Conservation (phyloP, 2,888 invertebrate species). For the Caenorhabditis sp. region DNA sequence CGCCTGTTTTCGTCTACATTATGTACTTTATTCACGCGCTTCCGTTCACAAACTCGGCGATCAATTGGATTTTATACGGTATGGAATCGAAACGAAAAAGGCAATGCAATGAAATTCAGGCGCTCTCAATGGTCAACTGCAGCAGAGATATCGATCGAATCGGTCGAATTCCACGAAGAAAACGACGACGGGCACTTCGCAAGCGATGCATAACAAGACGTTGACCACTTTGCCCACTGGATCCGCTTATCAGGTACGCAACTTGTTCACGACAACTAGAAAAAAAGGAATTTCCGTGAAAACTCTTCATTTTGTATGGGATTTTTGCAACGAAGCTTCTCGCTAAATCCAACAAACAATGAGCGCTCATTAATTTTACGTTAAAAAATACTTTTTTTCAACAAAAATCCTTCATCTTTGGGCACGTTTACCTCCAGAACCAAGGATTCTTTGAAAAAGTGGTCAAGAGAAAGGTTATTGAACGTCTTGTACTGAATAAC, state of each 20-base stretch:
- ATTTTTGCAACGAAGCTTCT: too few relatives aligned
- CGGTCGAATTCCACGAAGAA: constrained; percentile 49
- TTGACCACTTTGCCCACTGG: constrained; percentile 9
- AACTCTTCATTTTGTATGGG: too few relatives aligned
- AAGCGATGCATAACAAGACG: constrained; percentile 26
- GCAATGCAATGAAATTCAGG: constrained; percentile 57
- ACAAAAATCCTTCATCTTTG: too few relatives aligned
- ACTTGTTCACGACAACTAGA: too few relatives aligned
- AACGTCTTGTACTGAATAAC: too few relatives aligned
- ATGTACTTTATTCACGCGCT: constrained; percentile 79
- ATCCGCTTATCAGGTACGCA: constrained; percentile 37
- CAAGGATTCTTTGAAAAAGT: too few relatives aligned
- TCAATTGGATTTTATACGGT: constrained; percentile 78
- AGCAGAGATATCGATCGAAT: constrained; percentile 69
- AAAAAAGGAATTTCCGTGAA: neutral
- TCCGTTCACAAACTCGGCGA: constrained; percentile 77
- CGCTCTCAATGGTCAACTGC: constrained; percentile 75
- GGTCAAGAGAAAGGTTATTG: too few relatives aligned
- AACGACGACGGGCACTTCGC: constrained; percentile 40
- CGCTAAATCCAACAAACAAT: too few relatives aligned
- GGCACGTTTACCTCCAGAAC: too few relatives aligned
- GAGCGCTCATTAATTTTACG: too few relatives aligned
- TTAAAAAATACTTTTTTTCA: too few relatives aligned
- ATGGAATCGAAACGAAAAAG: neutral
- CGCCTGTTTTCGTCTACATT: constrained; percentile 76